phyloP scores from a whole-genome alignment of 2,888 invertebrate genomes.

The Limnephilus marmoratus region DNA sequence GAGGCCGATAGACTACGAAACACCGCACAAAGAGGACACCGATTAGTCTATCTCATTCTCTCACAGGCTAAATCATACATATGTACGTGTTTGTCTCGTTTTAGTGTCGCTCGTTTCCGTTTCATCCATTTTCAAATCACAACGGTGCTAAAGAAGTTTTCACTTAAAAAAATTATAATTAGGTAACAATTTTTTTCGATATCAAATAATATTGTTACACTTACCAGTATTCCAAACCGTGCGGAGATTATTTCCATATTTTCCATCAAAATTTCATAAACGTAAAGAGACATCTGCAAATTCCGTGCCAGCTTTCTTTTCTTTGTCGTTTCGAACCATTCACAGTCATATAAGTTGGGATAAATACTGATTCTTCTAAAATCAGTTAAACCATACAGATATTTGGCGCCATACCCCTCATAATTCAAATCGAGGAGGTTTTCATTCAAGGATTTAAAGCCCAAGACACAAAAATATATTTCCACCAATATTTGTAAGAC shows the following conservation, averaged over 20 bases:
- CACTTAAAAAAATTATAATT: no score
- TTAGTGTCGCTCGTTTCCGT: no score
- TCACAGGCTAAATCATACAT: no score
- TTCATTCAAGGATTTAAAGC: constrained; percentile 6
- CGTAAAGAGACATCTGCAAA: not conserved
- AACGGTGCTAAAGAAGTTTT: no score
- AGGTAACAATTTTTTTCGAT: no score
- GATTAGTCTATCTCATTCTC: no score
- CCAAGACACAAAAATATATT: constrained; percentile 3
- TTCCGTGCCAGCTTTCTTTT: not conserved
- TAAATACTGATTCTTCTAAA: not conserved
- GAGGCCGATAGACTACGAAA: no score
- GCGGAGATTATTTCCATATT: constrained; percentile 19
- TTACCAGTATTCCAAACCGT: constrained; percentile 36
- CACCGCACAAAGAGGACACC: no score
- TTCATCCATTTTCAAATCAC: no score
- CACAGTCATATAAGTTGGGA: not conserved
- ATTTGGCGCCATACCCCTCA: not conserved
- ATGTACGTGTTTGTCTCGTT: no score
- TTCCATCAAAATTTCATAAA: constrained; percentile 15
- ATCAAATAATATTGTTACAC: not conserved
- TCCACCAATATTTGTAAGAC: constrained; percentile 9
- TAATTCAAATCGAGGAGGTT: not conserved
- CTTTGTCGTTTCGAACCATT: not conserved
- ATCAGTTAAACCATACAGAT: not conserved